Evolutionary conservation across 1,140 invertebrate species (phyloP), one percentile per base, ranked within the genome.

Genomic region (Phortica variegata): DNA sequence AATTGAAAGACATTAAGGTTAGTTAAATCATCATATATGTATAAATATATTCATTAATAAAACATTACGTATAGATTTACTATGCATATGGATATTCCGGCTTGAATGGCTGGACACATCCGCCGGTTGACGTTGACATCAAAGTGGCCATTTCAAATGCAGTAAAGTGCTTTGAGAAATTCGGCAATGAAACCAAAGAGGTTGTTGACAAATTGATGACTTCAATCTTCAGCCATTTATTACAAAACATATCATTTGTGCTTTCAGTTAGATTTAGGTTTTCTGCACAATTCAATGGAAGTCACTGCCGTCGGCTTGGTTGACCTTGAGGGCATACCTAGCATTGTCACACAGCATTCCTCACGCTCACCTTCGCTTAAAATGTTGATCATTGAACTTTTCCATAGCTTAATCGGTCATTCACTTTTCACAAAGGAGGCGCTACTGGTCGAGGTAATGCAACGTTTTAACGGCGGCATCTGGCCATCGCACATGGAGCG

Each of bases 91-190:
- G 43, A 73, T 78, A 60, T 86, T 90, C 77, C 74, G 88, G 10
- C 1, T 81, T 10, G 85, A 90, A 75, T 85, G 85, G 81, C 37
- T 81, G n/a, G 54, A 89, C 37, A 79, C 86, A 17, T 65, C 78
- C 31, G 87, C 34, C 26, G 2, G 51, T 57, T 20, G 55, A 57
- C 26, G 43, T 32, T 4, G 63, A 71, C 3, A 65, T 73, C 7
- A 48, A 59, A 39, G 6, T 48, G 20, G 36, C 52, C 19, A 60
- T 73, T 32, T 40, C 37, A 7, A 58, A 39, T 3, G 71, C 70
- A 0, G 49, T 71, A 0, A 60, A 59, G 21, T 69, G 47, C 26
- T 58, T 73, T 1, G 44, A 60, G 26, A 56, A 54, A 3, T 56
- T 47, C 2, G 65, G 70, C 1, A 19, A 55, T 1, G n/a, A 42